phyloP scores from a whole-genome alignment of 2,797 vertebrate genomes.

The Darevskia mixta region DNA sequence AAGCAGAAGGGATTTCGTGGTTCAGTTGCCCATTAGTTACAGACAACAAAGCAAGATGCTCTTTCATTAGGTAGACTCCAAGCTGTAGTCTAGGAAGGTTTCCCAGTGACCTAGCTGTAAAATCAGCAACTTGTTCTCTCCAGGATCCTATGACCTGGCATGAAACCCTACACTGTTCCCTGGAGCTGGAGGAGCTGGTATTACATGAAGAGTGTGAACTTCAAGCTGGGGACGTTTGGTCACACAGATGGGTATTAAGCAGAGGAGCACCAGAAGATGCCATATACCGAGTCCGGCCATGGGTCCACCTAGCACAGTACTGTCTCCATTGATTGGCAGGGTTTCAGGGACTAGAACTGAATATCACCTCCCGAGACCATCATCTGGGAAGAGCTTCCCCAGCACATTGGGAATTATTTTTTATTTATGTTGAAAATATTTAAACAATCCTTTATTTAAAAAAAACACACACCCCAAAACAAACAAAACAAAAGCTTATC shows the following conservation, averaged over 20 bases:
- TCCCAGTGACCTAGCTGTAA: neutral
- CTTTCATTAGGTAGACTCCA: neutral
- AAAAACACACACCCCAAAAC: no score
- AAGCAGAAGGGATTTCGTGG: neutral
- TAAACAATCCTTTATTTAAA: no score
- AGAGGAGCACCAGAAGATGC: no score
- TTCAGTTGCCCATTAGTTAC: slow-evolving; percentile 12
- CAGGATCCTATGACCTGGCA: neutral
- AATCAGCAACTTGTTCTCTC: neutral
- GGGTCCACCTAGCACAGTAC: no score
- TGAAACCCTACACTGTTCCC: neutral
- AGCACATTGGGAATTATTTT: no score
- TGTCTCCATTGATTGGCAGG: no score
- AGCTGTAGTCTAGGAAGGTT: neutral
- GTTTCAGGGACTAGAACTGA: no score
- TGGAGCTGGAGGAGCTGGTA: accelerated
- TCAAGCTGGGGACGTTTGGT: neutral
- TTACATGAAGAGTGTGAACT: accelerated
- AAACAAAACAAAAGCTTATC: no score
- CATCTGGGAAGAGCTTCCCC: no score
- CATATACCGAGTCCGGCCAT: no score
- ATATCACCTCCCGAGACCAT: no score
- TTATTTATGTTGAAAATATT: no score
- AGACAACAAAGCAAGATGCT: neutral
- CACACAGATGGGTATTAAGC: neutral